Conservation (phyloP, 2,113 vertebrate species). For the Egretta garzetta region DNA sequence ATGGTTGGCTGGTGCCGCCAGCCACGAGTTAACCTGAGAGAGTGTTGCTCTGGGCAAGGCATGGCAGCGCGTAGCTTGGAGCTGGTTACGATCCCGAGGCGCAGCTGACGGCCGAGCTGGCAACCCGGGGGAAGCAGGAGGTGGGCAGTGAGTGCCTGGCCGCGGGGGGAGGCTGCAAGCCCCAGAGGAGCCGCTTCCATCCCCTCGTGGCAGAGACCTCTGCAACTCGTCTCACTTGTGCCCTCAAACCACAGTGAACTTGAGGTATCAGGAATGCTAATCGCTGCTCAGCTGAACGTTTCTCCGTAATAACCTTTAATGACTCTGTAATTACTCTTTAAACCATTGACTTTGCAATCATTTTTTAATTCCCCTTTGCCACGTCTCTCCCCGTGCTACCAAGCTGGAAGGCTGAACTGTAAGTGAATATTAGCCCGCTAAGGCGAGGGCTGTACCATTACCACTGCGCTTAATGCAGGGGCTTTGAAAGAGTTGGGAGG, state of each 20-base stretch:
- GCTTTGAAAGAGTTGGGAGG: conserved; percentile 20
- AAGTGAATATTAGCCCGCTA: background rate
- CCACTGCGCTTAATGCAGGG: background rate
- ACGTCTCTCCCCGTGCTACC: background rate
- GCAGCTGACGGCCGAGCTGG: rapidly evolving
- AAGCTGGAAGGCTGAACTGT: background rate
- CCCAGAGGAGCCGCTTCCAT: background rate
- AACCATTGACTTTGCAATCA: conserved; percentile 70
- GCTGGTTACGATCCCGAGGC: background rate
- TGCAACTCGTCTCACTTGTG: background rate
- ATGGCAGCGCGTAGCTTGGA: background rate
- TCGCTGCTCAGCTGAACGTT: conserved; percentile 47
- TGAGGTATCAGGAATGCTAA: conserved; percentile 48
- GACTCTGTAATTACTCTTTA: conserved; percentile 65
- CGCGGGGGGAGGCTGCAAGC: background rate
- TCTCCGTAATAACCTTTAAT: conserved; percentile 62
- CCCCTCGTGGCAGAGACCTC: background rate
- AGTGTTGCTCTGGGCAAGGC: background rate
- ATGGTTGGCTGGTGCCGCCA: background rate
- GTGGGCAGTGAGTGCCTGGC: rapidly evolving
- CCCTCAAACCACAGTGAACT: conserved; percentile 9
- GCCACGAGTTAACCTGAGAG: background rate
- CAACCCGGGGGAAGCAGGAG: background rate
- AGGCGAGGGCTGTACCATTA: background rate
- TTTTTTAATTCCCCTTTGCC: conserved; percentile 47